A percentile compares a stretch with the other conserved stretches of the same genome.
Conservation (phyloP, 2,113 vertebrate species). For the Callospermophilus lateralis region DNA sequence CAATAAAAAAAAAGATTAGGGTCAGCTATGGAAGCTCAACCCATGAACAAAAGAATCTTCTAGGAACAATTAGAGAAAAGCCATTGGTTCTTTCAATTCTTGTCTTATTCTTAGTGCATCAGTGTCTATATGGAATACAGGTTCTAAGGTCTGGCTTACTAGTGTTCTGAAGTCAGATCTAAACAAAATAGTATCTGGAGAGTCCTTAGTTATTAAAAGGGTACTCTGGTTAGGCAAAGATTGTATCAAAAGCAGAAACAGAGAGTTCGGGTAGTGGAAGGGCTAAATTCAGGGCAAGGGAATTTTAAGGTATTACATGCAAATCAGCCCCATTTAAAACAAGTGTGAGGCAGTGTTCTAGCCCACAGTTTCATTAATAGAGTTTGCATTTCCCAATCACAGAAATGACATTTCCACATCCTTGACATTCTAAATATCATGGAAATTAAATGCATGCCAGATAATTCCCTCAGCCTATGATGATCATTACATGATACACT, state of each 20-base stretch:
- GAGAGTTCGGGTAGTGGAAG: neutral
- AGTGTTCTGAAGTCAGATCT: constrained; percentile 12
- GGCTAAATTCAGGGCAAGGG: constrained; percentile 4
- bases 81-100: neutral
- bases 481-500: constrained; percentile 37
- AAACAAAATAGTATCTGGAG: constrained; percentile 11
- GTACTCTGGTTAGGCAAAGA: neutral
- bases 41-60: constrained; percentile 42
- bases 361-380: constrained; percentile 23
- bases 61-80: constrained; percentile 27
- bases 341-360: constrained; percentile 26
- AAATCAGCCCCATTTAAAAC: constrained; percentile 46
- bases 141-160: neutral
- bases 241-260: constrained; percentile 41
- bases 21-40: neutral
- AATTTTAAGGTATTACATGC: neutral
- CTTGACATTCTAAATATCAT: constrained; percentile 66
- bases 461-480: constrained; percentile 15
- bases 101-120: neutral
- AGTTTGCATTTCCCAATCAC: constrained; percentile 50
- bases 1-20: constrained; percentile 36
- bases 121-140: neutral
- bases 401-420: constrained; percentile 63
- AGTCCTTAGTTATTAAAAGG: neutral
- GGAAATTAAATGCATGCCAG: constrained; percentile 58